Evolutionary conservation across 2,797 vertebrate species (phyloP).

Genomic region (Ateles fusciceps): DNA sequence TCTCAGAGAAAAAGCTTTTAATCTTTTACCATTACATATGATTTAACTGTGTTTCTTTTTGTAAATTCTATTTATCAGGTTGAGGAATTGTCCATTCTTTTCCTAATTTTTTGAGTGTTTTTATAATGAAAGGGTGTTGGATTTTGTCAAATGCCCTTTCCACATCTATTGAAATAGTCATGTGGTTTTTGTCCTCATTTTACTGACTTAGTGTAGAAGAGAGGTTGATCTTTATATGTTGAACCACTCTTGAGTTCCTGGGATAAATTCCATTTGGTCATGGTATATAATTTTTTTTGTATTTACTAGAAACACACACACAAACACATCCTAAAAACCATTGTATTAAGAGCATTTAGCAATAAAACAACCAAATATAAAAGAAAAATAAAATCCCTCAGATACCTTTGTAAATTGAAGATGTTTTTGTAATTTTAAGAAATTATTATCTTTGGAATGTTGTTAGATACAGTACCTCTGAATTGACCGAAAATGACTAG

Average conservation of each 20-base stretch:
- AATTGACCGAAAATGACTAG: neutral
- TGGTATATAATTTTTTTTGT: neutral
- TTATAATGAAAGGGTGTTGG: neutral
- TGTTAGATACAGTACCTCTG: neutral
- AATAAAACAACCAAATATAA: neutral
- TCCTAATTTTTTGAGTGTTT: neutral
- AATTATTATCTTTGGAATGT: neutral
- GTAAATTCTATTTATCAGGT: neutral
- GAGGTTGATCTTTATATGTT: neutral
- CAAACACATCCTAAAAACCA: neutral
- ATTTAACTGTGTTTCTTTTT: neutral
- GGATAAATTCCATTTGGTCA: neutral
- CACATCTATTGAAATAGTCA: neutral
- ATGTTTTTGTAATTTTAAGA: neutral
- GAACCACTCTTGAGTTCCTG: neutral
- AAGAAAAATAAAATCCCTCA: neutral
- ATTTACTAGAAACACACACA: neutral
- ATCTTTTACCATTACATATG: neutral
- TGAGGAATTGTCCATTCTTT: neutral
- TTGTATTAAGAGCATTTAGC: neutral
- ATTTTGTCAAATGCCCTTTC: constrained; percentile 8
- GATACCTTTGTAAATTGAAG: neutral
- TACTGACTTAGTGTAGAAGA: neutral
- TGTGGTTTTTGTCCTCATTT: neutral
- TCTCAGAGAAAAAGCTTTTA: neutral